Conservation (phyloP, 2,113 vertebrate species). For the Gobiocypris rarus region DNA sequence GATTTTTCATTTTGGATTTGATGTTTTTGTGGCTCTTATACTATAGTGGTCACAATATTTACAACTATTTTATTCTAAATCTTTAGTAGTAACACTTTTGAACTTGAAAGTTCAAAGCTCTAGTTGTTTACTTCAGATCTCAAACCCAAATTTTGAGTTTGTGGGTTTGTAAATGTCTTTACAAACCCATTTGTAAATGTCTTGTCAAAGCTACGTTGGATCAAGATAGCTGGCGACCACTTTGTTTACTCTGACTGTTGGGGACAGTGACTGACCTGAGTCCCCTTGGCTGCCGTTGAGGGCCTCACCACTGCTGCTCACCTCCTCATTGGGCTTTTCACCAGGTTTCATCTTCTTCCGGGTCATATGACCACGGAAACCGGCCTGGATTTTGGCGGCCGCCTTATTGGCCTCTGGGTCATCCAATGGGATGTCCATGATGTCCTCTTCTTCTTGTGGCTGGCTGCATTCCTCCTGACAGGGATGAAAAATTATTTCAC, state of each 20-base stretch:
- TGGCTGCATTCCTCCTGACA: constrained; percentile 90
- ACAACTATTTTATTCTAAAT: not conserved
- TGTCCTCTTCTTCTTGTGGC: constrained; percentile 90
- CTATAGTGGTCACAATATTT: constrained; percentile 7
- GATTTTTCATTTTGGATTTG: not conserved
- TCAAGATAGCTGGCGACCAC: not conserved
- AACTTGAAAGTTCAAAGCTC: constrained; percentile 2
- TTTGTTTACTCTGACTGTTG: constrained; percentile 58
- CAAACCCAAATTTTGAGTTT: constrained; percentile 5
- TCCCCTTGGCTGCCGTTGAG: constrained; percentile 71
- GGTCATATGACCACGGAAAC: constrained; percentile 98
- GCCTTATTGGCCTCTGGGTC: constrained; percentile 95
- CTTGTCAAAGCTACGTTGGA: not conserved
- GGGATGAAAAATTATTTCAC: constrained; percentile 5
- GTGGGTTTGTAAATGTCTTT: not conserved
- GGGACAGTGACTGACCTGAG: constrained; percentile 67
- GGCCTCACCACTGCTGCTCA: constrained; percentile 83
- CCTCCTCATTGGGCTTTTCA: constrained; percentile 86
- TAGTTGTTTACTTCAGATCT: not conserved
- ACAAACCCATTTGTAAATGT: not conserved
- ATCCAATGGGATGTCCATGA: constrained; percentile 96
- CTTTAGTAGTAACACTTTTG: not conserved
- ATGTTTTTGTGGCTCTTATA: not conserved
- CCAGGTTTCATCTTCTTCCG: constrained; percentile 98
- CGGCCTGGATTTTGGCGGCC: constrained; percentile 96